Conservation (phyloP, 1,140 invertebrate genomes). For the Leptonema lineaticorne region DNA sequence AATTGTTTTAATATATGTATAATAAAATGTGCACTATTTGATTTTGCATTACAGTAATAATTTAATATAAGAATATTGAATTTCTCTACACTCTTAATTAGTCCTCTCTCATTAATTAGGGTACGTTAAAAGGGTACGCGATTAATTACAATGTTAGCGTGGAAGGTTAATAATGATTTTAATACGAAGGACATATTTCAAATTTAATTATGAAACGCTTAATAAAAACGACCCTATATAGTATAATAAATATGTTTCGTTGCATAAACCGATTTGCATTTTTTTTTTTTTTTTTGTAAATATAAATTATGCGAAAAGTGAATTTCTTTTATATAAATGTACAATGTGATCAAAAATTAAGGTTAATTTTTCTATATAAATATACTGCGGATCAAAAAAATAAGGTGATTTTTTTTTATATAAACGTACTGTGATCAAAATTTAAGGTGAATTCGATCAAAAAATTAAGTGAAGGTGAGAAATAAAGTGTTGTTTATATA, state of each 20-base stretch:
- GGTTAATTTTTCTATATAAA: no score
- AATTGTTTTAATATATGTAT: no score
- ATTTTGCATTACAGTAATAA: background rate
- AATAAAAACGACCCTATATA: background rate
- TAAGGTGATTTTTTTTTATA: no score
- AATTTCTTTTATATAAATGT: no score
- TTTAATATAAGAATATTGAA: conserved; percentile 6
- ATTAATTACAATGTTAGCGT: background rate
- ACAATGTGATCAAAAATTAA: no score
- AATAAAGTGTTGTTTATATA: no score
- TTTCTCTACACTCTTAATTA: background rate
- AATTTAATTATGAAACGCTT: background rate
- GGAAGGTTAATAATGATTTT: conserved; percentile 1
- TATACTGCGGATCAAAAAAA: no score
- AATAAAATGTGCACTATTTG: background rate
- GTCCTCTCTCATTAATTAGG: conserved; percentile 7
- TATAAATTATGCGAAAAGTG: no score
- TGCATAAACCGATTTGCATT: background rate
- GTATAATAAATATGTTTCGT: background rate
- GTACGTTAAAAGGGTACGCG: conserved; percentile 8
- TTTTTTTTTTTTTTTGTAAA: no score
- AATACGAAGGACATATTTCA: background rate
- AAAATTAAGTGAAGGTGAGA: no score
- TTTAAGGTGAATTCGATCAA: no score
- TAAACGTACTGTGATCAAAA: no score